These are phyloP conservation scores for Unio delphinus DNA, from an alignment of 2,888 invertebrate genomes.

Conservation along the genomic window DNA sequence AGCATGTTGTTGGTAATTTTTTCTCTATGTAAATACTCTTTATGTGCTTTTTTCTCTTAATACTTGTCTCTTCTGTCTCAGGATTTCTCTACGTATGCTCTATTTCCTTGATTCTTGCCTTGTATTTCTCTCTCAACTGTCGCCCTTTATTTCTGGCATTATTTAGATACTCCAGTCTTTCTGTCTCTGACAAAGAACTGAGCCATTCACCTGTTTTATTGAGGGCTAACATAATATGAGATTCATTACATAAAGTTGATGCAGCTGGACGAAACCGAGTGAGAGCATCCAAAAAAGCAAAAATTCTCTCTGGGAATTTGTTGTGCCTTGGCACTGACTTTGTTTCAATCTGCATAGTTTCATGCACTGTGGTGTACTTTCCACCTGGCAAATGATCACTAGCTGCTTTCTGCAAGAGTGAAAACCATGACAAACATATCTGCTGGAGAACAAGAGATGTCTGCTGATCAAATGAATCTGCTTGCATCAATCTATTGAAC, in stretches of 20 bases:
- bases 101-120: constrained; percentile 3
- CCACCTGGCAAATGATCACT: constrained; percentile 18
- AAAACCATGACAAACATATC: background rate
- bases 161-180: constrained; percentile 3
- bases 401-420: constrained; percentile 17
- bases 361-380: too few species aligned
- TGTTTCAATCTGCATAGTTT: too few species aligned
- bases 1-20: too few species aligned
- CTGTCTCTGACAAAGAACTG: background rate
- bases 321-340: constrained; percentile 17
- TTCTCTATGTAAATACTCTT: too few species aligned
- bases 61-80: background rate
- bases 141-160: constrained; percentile 11
- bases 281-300: constrained; percentile 22
- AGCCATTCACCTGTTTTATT: constrained; percentile 9
- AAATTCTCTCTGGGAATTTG: constrained; percentile 20
- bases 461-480: too few species aligned
- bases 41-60: too few species aligned
- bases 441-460: too few species aligned
- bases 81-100: constrained; percentile 3
- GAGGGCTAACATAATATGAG: constrained; percentile 15
- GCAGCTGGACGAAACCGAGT: constrained; percentile 15
- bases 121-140: constrained; percentile 11
- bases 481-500: too few species aligned
- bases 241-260: constrained; percentile 21